Base-by-base conservation (phyloP, 2,888 invertebrate genomes). In the Suillia variegata region DNA sequence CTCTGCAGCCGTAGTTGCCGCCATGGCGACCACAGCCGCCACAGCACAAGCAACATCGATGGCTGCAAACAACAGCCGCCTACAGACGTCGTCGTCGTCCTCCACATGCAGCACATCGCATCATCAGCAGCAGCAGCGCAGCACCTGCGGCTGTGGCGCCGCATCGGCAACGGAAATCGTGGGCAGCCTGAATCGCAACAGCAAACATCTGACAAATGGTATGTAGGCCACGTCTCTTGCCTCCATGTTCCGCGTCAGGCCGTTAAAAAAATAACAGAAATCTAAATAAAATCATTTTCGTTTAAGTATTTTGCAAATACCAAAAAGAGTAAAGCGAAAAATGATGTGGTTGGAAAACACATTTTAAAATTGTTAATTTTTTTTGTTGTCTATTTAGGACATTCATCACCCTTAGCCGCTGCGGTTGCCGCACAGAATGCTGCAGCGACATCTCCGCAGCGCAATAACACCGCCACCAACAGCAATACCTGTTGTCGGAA, bases 401-500 rank as follows among this genome's bases (percentile, higher is more conserved):
- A 78, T 70, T 71, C 78, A 60, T 76, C 78, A 56, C 79, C 78
- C 21, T 58, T 77, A 62, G 70, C 77, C 31, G 78, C 75, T 57
- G 78, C 79, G 31, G 68, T 75, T 45, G 74, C 73, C 33, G 56
- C 63, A 45, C 17, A 15, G 3, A 54, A n/a, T 38, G 21, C 22
- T 1, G 22, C 59, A 31, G 48, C 64, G 45, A 64, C 69, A 50
- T 71, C 72, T 60, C 73, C 73, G 62, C 69, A 71, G 56, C 71
- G 70, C 48, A 55, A 20, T 22, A 47, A 26, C 50, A 38, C 33
- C 56, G 12, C 21, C 58, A 52, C 51, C 59, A 51, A 54, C 67
- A 59, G 59, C 66, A 64, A 55, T 67, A 66, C 58, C 61, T 59
- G 52, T 70, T 64, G 31, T 66, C 59, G 42, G 67, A 67, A n/a